Evolutionary conservation across 2,888 invertebrate species (phyloP), one percentile per base, ranked within the genome.

Genomic region (Caenorhabditis japonica): DNA sequence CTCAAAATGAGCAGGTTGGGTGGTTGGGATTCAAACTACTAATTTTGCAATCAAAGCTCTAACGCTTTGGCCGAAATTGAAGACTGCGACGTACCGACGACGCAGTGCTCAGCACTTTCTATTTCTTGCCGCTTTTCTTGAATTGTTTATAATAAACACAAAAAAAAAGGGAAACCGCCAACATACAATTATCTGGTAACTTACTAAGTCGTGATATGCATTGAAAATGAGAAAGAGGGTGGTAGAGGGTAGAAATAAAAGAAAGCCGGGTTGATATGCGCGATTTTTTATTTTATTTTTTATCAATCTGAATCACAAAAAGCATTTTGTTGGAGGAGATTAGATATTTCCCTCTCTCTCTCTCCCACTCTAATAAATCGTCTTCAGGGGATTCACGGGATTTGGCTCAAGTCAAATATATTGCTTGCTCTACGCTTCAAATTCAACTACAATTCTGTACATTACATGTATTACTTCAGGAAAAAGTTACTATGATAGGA

Each of bases 321-420:
- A 64, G n/a, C n/a, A 56, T 55, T 47, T 64, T 64, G 64, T 56
- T 39, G 47, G 36, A 56, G 55, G n/a, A n/a, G n/a, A n/a, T n/a
- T n/a, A n/a, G n/a, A 39, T 17, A 25, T 34, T 47, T 38, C 46
- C 39, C 23, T 10, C 43, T 4, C 25, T 30, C 46, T 15, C 44
- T 36, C 38, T 25, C 44, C 52, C 41, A 3, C 25, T 36, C 13
- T 36, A 30, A 19, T 19, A 53, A 62, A 38, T 62, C 55, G 53
- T 30, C 49, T 64, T 56, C 55, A 55, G 49, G 55, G 64, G 55
- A 55, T 64, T 64, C 64, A 3, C 10, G 17, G 36, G 43, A 25
- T 23, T 5, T 4, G 60, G 15, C 41, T 38, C 46, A 19, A n/a
- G 30, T n/a, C 27, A 25, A 23, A 33, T n/a, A n/a, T n/a, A n/a